Evolutionary conservation across 2,888 invertebrate genomes (phyloP).

Genomic region (Steinernema carpocapsae): DNA sequence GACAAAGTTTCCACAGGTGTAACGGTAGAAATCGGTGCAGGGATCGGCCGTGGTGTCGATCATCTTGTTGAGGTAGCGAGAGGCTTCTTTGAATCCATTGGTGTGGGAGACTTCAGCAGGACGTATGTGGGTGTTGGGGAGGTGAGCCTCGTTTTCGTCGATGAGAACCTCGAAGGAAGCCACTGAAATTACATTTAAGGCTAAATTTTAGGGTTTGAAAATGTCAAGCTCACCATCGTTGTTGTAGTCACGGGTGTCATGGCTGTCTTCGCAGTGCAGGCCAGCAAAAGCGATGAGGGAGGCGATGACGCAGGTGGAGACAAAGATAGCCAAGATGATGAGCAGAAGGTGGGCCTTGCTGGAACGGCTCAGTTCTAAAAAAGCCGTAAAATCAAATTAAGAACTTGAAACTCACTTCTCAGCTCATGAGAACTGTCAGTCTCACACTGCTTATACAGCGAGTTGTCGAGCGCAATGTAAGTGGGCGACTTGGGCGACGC

Average conservation of each 20-base stretch:
- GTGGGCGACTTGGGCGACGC: slow-evolving; percentile 1
- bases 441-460: slow-evolving; percentile 22
- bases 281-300: not conserved
- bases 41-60: slow-evolving; percentile 18
- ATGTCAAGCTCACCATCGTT: slow-evolving; percentile 21
- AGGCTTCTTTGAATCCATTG: slow-evolving; percentile 29
- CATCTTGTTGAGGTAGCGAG: slow-evolving; percentile 23
- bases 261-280: not conserved
- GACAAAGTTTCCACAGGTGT: slow-evolving; percentile 32
- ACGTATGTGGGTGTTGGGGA: slow-evolving; percentile 28
- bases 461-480: slow-evolving; percentile 29
- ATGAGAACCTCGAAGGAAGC: not conserved
- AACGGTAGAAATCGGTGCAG: slow-evolving; percentile 20
- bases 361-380: slow-evolving; percentile 11
- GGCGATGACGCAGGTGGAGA: not conserved
- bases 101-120: slow-evolving; percentile 20
- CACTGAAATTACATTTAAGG: not conserved
- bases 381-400: not conserved
- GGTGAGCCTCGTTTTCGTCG: slow-evolving; percentile 1
- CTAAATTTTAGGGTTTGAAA: not conserved
- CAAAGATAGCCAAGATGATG: slow-evolving; percentile 6
- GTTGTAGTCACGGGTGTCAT: not conserved
- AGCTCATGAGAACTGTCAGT: not conserved
- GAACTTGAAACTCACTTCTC: not conserved
- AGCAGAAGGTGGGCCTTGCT: slow-evolving; percentile 16